phyloP scores from a whole-genome alignment of 2,888 invertebrate genomes.

The Rhingia campestris region DNA sequence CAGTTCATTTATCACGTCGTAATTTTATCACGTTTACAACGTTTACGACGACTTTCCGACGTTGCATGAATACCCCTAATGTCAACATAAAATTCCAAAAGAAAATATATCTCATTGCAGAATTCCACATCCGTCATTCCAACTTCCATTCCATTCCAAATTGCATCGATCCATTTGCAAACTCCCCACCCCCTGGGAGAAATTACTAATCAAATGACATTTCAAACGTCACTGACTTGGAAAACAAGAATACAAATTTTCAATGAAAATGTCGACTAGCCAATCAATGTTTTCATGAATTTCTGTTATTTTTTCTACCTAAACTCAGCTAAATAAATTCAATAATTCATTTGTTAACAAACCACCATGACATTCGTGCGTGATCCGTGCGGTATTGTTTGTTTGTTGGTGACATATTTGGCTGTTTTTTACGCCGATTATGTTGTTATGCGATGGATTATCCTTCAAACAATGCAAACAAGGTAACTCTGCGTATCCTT shows the following conservation, averaged over 20 bases:
- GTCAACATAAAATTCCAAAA: neutral
- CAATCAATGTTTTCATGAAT: constrained; percentile 70
- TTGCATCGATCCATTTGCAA: constrained; percentile 52
- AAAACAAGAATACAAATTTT: constrained; percentile 70
- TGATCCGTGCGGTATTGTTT: constrained; percentile 93
- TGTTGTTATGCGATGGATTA: constrained; percentile 92
- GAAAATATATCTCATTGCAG: neutral
- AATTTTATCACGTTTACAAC: too few species aligned
- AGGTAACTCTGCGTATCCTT: constrained; percentile 84
- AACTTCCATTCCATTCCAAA: constrained; percentile 37
- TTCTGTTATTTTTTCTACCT: constrained; percentile 41
- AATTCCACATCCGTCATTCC: constrained; percentile 12
- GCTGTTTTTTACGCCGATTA: constrained; percentile 94
- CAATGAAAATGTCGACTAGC: constrained; percentile 65
- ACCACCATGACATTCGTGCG: constrained; percentile 86
- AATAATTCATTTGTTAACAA: constrained; percentile 59
- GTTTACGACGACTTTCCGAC: too few species aligned
- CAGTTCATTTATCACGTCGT: too few species aligned
- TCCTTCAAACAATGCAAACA: constrained; percentile 90
- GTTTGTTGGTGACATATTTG: constrained; percentile 90
- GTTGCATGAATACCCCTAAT: too few species aligned
- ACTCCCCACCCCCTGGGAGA: neutral
- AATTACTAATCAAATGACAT: constrained; percentile 51
- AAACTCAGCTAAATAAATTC: constrained; percentile 40
- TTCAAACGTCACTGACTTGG: constrained; percentile 65